Evolutionary conservation across 2,113 vertebrate species (phyloP).

Genomic region (Acanthisitta chloris): DNA sequence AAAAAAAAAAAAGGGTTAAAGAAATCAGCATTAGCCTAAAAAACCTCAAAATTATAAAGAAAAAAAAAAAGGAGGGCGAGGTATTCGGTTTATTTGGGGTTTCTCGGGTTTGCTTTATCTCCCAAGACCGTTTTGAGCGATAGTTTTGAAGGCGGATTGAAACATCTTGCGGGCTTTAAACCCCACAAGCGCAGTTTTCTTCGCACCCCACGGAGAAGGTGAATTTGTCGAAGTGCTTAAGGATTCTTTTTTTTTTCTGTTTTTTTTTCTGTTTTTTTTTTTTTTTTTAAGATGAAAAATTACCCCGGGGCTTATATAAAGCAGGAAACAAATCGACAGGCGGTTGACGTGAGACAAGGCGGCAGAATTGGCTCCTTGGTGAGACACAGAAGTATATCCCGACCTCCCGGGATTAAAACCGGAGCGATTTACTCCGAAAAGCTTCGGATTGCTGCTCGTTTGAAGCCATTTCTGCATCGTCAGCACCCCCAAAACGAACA

Average conservation of each 20-base stretch:
- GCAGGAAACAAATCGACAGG: background rate
- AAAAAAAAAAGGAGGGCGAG: accelerated
- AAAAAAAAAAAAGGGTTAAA: no score
- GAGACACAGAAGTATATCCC: background rate
- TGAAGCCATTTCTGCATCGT: background rate
- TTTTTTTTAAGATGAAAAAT: background rate
- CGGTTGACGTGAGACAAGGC: background rate
- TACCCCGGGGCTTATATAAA: background rate
- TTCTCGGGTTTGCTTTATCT: background rate
- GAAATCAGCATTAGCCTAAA: accelerated
- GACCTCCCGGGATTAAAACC: background rate
- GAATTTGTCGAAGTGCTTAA: background rate
- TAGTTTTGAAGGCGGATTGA: background rate
- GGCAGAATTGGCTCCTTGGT: background rate
- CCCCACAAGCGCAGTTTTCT: background rate
- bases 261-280: no score
- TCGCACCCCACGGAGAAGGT: background rate
- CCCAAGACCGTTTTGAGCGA: background rate
- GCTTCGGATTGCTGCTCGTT: background rate
- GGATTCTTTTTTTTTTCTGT: no score
- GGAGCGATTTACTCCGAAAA: background rate
- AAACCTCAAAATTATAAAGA: background rate
- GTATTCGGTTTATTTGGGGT: background rate
- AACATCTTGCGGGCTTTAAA: background rate
- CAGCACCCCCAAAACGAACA: background rate